phyloP scores from a whole-genome alignment of 1,140 invertebrate genomes.

The Potamilus streckersoni region DNA sequence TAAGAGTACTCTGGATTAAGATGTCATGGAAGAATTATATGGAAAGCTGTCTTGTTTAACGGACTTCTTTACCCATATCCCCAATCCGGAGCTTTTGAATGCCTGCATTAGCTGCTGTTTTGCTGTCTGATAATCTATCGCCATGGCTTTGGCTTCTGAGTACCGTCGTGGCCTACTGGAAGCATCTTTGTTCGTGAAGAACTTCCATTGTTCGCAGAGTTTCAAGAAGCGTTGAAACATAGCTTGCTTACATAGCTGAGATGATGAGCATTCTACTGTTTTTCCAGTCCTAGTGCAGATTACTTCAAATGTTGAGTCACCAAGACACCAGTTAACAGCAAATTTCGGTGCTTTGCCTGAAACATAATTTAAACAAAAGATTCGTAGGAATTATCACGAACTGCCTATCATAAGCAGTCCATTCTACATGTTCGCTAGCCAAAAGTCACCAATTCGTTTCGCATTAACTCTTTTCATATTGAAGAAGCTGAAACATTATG shows the following conservation, averaged over 20 bases:
- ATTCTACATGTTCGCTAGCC: no score
- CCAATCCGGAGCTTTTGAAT: constrained; percentile 83
- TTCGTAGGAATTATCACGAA: no score
- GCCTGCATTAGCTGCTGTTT: constrained; percentile 81
- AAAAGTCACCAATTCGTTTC: no score
- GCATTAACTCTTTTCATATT: no score
- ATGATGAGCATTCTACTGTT: constrained; percentile 77
- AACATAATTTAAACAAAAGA: no score
- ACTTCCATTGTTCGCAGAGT: constrained; percentile 67
- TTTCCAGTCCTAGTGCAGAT: constrained; percentile 78
- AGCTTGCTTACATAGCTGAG: constrained; percentile 83
- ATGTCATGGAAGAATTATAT: constrained; percentile 37
- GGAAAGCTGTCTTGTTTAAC: constrained; percentile 90
- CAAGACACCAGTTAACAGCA: constrained; percentile 85
- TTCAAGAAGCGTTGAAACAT: constrained; percentile 78
- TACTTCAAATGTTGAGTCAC: constrained; percentile 67
- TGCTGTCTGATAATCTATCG: constrained; percentile 77
- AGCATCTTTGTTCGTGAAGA: constrained; percentile 24
- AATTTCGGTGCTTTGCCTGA: constrained; percentile 83
- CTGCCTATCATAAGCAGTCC: no score
- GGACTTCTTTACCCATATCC: constrained; percentile 90
- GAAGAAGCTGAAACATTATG: no score
- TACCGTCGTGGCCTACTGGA: constrained; percentile 63
- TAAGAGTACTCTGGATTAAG: no score
- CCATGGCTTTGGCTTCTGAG: constrained; percentile 70